Evolutionary conservation across 2,888 invertebrate genomes (phyloP), one percentile per base, ranked within the genome.

Genomic region (Erynnis tages): DNA sequence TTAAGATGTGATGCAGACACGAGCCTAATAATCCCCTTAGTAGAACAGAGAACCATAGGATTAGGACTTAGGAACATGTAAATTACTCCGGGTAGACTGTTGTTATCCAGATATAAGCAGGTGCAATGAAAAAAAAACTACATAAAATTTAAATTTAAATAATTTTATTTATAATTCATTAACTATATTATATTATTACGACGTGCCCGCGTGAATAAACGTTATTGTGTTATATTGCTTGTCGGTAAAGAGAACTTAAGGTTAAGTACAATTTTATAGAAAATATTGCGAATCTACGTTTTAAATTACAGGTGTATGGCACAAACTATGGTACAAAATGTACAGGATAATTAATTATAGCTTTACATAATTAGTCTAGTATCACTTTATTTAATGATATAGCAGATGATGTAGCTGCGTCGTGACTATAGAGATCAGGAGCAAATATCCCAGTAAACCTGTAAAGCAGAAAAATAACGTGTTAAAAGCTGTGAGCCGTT

Each of bases 301-400:
- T 58, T 63, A 66, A 79, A 84, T 81, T 86, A 85, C 82, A 80
- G 65, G 79, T 82, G 81, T 83, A 83, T 79, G 85, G 86, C 87
- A 85, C 88, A 82, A 75, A 74, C 80, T 88, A 87, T 84, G 61
- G 75, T 88, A 89, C 87, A 89, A 88, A 86, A 87, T 89, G 80
- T 89, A 88, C 87, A 89, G 79, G 80, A 82, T 80, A 81, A 77
- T 38, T 37, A 38, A 38, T 69, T 61, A 62, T 65, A 65, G 73
- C 76, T 84, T 82, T 69, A 67, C 67, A 71, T 74, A 76, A 72
- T 79, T 78, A 85, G 61, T 77, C 88, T 88, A 89, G 80, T 89
- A 89, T 89, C 88, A 89, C 88, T 87, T 86, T 79, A 81, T 77
- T 79, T 82, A 84, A 82, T 86, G 81, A 85, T 84, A 85, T 79